These are phyloP conservation scores for Gambusia affinis DNA, from an alignment of 2,113 vertebrate species.

Conservation along the genomic window DNA sequence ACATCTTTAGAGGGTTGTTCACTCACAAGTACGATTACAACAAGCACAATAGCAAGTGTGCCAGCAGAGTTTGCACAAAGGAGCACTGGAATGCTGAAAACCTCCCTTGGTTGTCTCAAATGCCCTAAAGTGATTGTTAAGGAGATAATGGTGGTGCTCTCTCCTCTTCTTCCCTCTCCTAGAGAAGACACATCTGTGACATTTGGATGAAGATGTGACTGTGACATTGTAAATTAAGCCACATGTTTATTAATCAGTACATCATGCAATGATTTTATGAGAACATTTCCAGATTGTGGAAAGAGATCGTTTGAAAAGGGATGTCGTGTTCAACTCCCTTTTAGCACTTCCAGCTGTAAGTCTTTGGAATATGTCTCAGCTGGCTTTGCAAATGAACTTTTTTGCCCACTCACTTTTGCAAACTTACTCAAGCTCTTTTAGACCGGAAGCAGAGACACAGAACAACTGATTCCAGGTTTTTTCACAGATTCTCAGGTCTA, in stretches of 20 bases:
- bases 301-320: background rate
- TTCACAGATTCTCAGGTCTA: background rate
- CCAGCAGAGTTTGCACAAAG: conserved; percentile 46
- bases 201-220: background rate
- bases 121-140: conserved; percentile 25
- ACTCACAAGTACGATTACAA: conserved; percentile 11
- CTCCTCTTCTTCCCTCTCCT: conserved; percentile 55
- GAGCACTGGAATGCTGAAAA: conserved; percentile 58
- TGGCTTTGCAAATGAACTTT: background rate
- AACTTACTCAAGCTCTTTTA: background rate
- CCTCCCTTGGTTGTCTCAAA: conserved; percentile 58
- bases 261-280: background rate
- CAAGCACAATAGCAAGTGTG: conserved; percentile 57
- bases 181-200: conserved; percentile 69
- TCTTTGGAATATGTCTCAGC: background rate
- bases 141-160: conserved; percentile 46
- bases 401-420: background rate
- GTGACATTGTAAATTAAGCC: background rate
- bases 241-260: background rate
- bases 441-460: background rate
- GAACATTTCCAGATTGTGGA: background rate
- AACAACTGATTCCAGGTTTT: background rate
- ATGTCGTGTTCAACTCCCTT: too few relatives aligned
- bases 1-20: conserved; percentile 29
- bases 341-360: background rate